Conservation (phyloP, 2,888 invertebrate species). For the Melieria omissa region DNA sequence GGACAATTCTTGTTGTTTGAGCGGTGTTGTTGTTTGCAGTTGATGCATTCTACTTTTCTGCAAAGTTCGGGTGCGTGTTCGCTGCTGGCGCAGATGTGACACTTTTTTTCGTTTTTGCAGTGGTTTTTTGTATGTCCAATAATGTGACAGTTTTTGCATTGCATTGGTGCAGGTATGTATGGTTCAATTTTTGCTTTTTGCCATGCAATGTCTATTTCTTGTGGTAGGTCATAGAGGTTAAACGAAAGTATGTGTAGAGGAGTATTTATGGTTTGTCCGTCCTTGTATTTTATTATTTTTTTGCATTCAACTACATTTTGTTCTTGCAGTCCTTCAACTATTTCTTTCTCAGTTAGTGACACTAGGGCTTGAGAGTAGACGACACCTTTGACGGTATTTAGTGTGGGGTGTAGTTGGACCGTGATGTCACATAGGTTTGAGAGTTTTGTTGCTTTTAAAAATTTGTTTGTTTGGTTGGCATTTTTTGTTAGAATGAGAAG, state of each 20-base stretch:
- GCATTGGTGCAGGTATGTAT: slow-evolving; percentile 1
- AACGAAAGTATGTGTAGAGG: slow-evolving; percentile 28
- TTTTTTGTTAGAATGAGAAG: background rate
- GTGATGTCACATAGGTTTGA: too few species aligned
- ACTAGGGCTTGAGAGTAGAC: too few species aligned
- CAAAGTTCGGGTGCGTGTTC: slow-evolving; percentile 4
- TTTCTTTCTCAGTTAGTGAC: background rate
- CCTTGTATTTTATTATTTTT: slow-evolving; percentile 1
- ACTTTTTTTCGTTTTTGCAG: slow-evolving; percentile 14
- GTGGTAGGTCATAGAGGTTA: slow-evolving; percentile 18
- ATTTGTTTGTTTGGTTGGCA: too few species aligned
- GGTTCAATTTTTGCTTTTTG: slow-evolving; percentile 25
- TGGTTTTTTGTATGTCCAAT: slow-evolving; percentile 10
- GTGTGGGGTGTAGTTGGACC: too few species aligned
- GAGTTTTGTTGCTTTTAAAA: too few species aligned
- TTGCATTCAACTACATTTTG: slow-evolving; percentile 25
- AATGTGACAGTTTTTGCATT: slow-evolving; percentile 25
- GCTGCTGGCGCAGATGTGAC: slow-evolving; percentile 2
- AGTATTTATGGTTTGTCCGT: slow-evolving; percentile 6
- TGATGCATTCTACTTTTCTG: slow-evolving; percentile 18
- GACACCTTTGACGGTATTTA: too few species aligned
- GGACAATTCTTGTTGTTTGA: slow-evolving; percentile 10
- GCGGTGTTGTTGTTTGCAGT: slow-evolving; percentile 14
- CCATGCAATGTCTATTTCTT: slow-evolving; percentile 17
- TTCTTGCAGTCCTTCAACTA: background rate